Evolutionary conservation across 2,797 vertebrate genomes (phyloP).

Genomic region (Chaenodraco wilsoni): DNA sequence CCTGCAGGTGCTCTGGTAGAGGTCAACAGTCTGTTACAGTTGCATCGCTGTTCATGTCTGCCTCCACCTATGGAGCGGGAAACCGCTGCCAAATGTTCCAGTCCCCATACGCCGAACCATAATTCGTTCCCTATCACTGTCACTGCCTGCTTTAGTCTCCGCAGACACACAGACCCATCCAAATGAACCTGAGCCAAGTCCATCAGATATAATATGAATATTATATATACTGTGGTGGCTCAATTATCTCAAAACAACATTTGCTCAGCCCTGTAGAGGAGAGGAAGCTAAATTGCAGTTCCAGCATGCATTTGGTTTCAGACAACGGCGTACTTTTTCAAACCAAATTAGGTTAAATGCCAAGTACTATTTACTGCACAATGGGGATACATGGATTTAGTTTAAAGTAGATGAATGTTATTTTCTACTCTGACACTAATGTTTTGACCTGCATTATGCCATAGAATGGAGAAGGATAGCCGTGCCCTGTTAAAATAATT

Average conservation of each 20-base stretch:
- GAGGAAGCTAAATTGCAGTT: conserved; percentile 65
- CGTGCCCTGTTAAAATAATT: conserved; percentile 29
- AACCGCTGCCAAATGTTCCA: conserved; percentile 69
- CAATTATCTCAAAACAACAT: conserved; percentile 71
- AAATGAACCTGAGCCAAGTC: conserved; percentile 70
- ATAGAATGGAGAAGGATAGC: conserved; percentile 39
- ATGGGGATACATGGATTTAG: conserved; percentile 48
- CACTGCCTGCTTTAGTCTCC: conserved; percentile 54
- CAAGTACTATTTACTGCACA: conserved; percentile 64
- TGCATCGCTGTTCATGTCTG: conserved; percentile 64
- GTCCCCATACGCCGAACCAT: conserved; percentile 52
- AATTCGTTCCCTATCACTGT: conserved; percentile 70
- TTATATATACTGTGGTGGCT: conserved; percentile 60
- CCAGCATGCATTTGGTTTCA: conserved; percentile 52
- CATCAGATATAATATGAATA: conserved; percentile 72
- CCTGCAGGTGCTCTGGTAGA: conserved; percentile 77
- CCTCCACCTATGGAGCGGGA: conserved; percentile 67
- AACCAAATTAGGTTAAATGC: conserved; percentile 72
- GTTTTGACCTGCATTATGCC: conserved; percentile 50
- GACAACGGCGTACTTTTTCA: conserved; percentile 52
- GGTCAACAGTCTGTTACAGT: conserved; percentile 77
- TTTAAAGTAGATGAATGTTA: conserved; percentile 57
- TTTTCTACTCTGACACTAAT: conserved; percentile 62
- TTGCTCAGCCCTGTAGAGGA: conserved; percentile 51
- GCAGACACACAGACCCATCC: conserved; percentile 55